Evolutionary conservation across 1,140 invertebrate genomes (phyloP).

Genomic region (Brachionus plicatilis): DNA sequence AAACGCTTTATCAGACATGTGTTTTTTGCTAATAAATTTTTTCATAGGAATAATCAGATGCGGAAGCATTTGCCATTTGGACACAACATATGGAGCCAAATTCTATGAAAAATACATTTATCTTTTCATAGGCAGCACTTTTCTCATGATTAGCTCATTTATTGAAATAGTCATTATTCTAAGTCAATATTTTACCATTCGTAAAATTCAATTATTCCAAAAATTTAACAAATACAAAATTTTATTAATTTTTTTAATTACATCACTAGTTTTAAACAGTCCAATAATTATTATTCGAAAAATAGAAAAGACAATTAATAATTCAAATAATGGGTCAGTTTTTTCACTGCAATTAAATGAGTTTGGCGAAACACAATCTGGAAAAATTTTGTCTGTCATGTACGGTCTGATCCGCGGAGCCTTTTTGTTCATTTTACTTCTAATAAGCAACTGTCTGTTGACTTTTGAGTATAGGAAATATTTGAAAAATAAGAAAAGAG

Average conservation of each 20-base stretch:
- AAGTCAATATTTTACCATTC: not conserved
- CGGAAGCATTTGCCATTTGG: not conserved
- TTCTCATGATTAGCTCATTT: slow-evolving; percentile 6
- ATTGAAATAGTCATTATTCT: not conserved
- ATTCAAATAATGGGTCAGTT: not conserved
- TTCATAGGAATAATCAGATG: slow-evolving; percentile 1
- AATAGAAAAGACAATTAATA: not conserved
- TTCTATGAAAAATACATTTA: slow-evolving; percentile 37
- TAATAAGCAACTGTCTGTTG: not conserved
- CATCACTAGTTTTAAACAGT: not conserved
- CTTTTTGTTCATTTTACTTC: not conserved
- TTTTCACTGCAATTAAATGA: not conserved
- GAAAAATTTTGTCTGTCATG: not conserved
- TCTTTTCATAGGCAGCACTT: slow-evolving; percentile 1
- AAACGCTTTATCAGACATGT: not conserved
- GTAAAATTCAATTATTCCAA: not conserved
- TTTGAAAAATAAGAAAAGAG: not conserved
- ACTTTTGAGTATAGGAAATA: not conserved
- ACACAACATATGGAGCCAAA: not conserved
- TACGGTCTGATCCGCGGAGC: not conserved
- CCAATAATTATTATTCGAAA: not conserved
- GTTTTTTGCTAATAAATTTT: not conserved
- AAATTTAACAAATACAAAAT: not conserved
- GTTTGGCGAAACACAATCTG: not conserved
- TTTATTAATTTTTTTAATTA: not conserved